A percentile compares a stretch with the other conserved stretches of the same genome.
Conservation (phyloP, 2,888 invertebrate species). For the Xiphydria camelus region DNA sequence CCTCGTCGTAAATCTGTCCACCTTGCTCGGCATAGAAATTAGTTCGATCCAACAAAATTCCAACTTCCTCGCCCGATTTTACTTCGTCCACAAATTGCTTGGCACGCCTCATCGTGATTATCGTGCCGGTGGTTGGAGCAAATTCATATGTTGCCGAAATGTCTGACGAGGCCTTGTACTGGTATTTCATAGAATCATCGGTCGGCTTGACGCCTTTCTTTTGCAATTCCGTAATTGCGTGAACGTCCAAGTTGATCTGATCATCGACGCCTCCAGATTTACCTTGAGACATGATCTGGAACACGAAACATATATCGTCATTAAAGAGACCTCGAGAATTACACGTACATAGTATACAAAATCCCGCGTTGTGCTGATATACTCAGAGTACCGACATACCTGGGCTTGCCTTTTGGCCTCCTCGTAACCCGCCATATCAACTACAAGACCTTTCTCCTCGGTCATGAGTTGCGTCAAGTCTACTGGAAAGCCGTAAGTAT, state of each 20-base stretch:
- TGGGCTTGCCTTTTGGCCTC: conserved; percentile 88
- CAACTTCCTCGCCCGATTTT: conserved; percentile 84
- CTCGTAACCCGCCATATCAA: conserved; percentile 92
- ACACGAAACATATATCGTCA: conserved; percentile 13
- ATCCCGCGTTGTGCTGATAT: too few species aligned
- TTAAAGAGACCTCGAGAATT: too few species aligned
- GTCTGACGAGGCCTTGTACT: conserved; percentile 72
- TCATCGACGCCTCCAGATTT: conserved; percentile 81
- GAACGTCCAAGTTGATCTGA: conserved; percentile 88
- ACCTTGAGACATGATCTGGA: conserved; percentile 79
- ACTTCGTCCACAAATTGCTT: conserved; percentile 87
- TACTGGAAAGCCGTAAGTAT: conserved; percentile 98
- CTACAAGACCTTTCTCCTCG: conserved; percentile 87
- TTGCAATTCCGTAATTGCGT: conserved; percentile 91
- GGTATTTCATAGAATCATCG: conserved; percentile 90
- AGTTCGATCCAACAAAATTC: conserved; percentile 87
- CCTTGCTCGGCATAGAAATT: conserved; percentile 99
- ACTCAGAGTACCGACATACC: too few species aligned
- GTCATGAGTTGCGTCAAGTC: conserved; percentile 98
- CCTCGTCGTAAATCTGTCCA: conserved; percentile 97
- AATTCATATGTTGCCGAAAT: conserved; percentile 78
- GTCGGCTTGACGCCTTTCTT: conserved; percentile 76
- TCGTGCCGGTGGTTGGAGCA: conserved; percentile 70
- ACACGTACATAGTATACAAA: too few species aligned
- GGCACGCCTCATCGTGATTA: conserved; percentile 78